Base-by-base conservation (phyloP, 2,797 vertebrate species). In the Sorex maritimensis region DNA sequence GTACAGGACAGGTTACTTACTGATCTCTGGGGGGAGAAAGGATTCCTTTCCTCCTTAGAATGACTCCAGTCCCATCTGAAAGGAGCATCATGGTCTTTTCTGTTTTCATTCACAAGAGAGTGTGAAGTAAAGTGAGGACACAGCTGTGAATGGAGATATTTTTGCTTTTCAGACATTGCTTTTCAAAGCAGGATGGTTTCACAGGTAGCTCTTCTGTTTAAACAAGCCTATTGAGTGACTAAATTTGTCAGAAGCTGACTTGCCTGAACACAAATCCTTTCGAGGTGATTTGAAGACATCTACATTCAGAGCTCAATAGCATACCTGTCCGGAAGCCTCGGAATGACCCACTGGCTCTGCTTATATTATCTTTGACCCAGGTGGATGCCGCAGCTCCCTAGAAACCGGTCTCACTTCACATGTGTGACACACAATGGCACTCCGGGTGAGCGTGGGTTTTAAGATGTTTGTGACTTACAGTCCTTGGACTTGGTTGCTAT, bases 401-500 rank as follows among this genome's bases (percentile, higher is more conserved):
- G 77, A 86, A 77, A 67, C 19, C 61, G n/a, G 67, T 10, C 23
- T 41, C 6, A 0, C 65, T 21, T 24, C 85, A 26, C 73, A 15
- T 30, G 82, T 8, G 41, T 13, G 58, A 49, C n/a, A 2, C 15
- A 30, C 23, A 0, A 8, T 6, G 1, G 8, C 0, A 6, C 79
- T 0, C 23, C 13, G 14, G 34, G 49, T 23, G 30, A 1, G 52
- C n/a, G 97, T 97, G 97, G 85, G 49, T 87, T 80, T 55, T 91
- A 46, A 15, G 0, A 1, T 0, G 0, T 24, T 85, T 41, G 5
- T 28, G 68, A 13, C 2, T 26, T 78, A 71, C 41, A 28, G 46
- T 55, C 4, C 94, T 91, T 90, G 93, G 87, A 94, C 9, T 0
- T 38, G 91, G 91, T 52, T 97, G 68, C 86, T 97, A 3, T 30